A percentile compares a stretch with the other conserved stretches of the same genome.
These are phyloP conservation scores for Drosophila seclusa DNA, from an alignment of 2,888 invertebrate genomes.

Conservation along the genomic window DNA sequence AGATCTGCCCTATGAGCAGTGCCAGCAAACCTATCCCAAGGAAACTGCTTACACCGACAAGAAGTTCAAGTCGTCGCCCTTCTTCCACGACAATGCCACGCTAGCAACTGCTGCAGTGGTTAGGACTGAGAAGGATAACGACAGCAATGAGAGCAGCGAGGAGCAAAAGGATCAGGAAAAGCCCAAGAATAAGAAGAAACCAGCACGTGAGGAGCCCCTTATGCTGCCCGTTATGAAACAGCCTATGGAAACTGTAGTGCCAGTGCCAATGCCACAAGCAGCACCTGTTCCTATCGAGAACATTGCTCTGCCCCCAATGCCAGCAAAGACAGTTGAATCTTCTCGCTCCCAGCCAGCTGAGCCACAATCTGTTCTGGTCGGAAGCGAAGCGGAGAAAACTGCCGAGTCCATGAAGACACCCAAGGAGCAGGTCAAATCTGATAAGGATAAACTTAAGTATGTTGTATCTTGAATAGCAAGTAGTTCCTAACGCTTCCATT, in stretches of 20 bases:
- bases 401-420: slow-evolving; percentile 25
- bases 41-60: slow-evolving; percentile 77
- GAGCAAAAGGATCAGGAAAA: slow-evolving; percentile 47
- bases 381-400: slow-evolving; percentile 22
- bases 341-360: background rate
- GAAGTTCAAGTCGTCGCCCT: slow-evolving; percentile 77
- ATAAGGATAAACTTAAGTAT: slow-evolving; percentile 61
- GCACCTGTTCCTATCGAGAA: slow-evolving; percentile 19
- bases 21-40: slow-evolving; percentile 70
- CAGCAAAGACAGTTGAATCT: slow-evolving; percentile 37
- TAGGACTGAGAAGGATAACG: slow-evolving; percentile 25
- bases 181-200: slow-evolving; percentile 18
- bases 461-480: slow-evolving; percentile 42
- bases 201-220: slow-evolving; percentile 9
- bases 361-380: background rate
- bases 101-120: slow-evolving; percentile 1
- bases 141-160: slow-evolving; percentile 58
- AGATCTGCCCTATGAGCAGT: slow-evolving; percentile 71
- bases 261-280: slow-evolving; percentile 1
- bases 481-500: slow-evolving; percentile 16
- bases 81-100: slow-evolving; percentile 58
- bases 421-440: slow-evolving; percentile 19
- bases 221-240: slow-evolving; percentile 15
- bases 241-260: slow-evolving; percentile 1
- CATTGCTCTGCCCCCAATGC: slow-evolving; percentile 59